Evolutionary conservation across 2,888 invertebrate genomes (phyloP), one percentile per base, ranked within the genome.

Genomic region (Temnothorax rugatulus): DNA sequence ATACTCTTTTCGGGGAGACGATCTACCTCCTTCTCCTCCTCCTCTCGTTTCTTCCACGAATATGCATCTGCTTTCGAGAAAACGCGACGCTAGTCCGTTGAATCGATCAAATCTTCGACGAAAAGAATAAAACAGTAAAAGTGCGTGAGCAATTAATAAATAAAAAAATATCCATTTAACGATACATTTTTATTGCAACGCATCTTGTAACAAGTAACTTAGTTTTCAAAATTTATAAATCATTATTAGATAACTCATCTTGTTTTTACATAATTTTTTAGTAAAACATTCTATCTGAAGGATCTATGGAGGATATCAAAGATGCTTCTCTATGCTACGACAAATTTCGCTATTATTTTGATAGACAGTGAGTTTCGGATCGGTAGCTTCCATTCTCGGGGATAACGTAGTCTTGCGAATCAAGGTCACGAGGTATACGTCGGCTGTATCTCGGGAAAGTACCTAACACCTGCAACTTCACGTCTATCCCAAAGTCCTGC

Each of bases 401-500:
- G 21, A 44, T 68, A 68, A 44, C 57, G 57, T 18, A 68, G 73
- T 38, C 69, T 74, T 75, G 52, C 44, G 61, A 84, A 89, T 89
- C 89, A 89, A 88, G 89, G 89, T 89, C 89, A 89, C 84, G 84
- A 85, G 89, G 87, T 66, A 64, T 66, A 64, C 47, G 41, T 86
- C 77, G 61, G 47, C 52, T 47, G 47, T 89, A 88, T 89, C 89
- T 79, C 44, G 52, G 59, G 50, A 54, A 54, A 86, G 83, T 81
- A 76, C 34, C 88, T 84, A 85, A 83, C 89, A 88, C 89, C 89
- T 84, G 88, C 77, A 83, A 88, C 73, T 85, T 84, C 83, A 77
- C 79, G 71, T 85, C 87, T 77, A 77, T 83, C 68, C 73, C 87
- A 84, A 90, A 91, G 89, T 90, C 90, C 87, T 81, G 87, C 87